These are phyloP conservation scores for Agrotis segetum DNA, from an alignment of 2,888 invertebrate genomes.

Conservation along the genomic window DNA sequence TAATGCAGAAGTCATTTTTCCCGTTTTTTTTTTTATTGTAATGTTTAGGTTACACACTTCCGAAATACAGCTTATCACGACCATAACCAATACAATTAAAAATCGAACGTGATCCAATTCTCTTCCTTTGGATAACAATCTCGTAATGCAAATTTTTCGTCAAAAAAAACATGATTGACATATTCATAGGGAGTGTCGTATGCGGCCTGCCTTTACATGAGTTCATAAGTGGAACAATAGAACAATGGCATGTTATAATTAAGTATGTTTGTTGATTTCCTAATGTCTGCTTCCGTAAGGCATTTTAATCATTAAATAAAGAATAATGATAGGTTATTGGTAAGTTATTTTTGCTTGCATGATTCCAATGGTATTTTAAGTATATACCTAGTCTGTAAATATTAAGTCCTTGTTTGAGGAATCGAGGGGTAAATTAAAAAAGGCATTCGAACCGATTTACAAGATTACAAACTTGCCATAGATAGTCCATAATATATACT, in stretches of 20 bases:
- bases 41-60: neutral
- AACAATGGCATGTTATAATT: conserved; percentile 73
- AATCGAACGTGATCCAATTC: conserved; percentile 35
- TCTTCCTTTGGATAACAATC: conserved; percentile 64
- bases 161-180: conserved; percentile 73
- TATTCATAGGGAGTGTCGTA: conserved; percentile 60
- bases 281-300: conserved; percentile 68
- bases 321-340: conserved; percentile 30
- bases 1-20: neutral
- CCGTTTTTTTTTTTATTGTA: neutral
- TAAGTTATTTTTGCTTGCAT: neutral
- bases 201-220: conserved; percentile 39
- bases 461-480: too few relatives aligned
- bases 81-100: conserved; percentile 36
- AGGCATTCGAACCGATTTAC: too few relatives aligned
- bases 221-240: conserved; percentile 69
- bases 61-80: conserved; percentile 6
- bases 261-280: conserved; percentile 72
- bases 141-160: conserved; percentile 60
- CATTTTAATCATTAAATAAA: conserved; percentile 35
- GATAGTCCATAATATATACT: too few relatives aligned
- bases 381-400: neutral
- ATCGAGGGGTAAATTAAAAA: too few relatives aligned
- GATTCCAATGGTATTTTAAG: neutral
- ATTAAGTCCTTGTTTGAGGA: neutral